Evolutionary conservation across 2,797 vertebrate species (phyloP).

Genomic region (Halcyon smyrnensis): DNA sequence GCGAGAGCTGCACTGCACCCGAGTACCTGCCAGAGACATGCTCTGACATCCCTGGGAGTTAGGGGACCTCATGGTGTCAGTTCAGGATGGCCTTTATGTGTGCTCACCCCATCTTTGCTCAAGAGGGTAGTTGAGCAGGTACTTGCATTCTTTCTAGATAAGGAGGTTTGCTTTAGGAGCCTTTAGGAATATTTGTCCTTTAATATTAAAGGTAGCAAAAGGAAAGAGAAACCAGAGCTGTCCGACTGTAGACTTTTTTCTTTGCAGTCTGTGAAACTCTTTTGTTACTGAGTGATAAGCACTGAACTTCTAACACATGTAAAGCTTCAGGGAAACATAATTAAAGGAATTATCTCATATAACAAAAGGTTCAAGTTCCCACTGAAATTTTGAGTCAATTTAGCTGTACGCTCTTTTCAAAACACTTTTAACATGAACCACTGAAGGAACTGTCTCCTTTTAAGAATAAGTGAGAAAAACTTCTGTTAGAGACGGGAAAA

Average conservation of each 20-base stretch:
- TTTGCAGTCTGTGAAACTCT: background rate
- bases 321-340: slow-evolving; percentile 35
- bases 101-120: background rate
- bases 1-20: rapidly evolving
- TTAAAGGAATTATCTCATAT: slow-evolving; percentile 37
- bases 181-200: background rate
- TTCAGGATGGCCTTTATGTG: background rate
- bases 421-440: background rate
- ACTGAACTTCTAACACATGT: background rate
- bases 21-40: background rate
- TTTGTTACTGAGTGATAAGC: background rate
- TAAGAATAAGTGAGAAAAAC: background rate
- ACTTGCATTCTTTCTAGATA: background rate
- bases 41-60: background rate
- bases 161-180: background rate
- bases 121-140: background rate
- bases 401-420: slow-evolving; percentile 3
- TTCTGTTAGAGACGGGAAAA: background rate
- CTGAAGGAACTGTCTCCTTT: slow-evolving; percentile 9
- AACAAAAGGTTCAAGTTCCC: slow-evolving; percentile 35
- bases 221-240: background rate
- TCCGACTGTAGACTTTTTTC: background rate
- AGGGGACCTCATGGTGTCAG: background rate
- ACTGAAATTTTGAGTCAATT: slow-evolving; percentile 28
- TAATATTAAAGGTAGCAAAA: background rate